These are phyloP conservation scores for Poecilia velifera DNA, from an alignment of 2,797 vertebrate species.

Conservation along the genomic window DNA sequence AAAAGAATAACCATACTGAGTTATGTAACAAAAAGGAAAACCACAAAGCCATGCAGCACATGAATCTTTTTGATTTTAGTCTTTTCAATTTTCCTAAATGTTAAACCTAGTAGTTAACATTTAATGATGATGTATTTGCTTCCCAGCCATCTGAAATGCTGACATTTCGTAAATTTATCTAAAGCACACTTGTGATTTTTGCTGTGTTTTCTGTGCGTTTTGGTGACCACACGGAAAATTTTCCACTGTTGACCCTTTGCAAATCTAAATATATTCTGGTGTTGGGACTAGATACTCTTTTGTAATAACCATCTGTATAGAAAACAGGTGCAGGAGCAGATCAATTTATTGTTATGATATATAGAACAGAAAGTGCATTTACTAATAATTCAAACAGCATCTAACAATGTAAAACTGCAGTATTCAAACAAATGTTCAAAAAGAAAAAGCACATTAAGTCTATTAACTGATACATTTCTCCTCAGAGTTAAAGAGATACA, in stretches of 20 bases:
- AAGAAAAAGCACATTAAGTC: neutral
- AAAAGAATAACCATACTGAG: no score
- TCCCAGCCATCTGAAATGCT: no score
- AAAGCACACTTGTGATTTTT: no score
- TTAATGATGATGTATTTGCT: no score
- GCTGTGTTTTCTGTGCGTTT: no score
- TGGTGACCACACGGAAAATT: no score
- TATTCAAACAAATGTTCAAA: neutral
- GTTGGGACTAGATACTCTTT: neutral
- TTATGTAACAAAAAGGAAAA: no score
- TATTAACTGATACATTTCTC: neutral
- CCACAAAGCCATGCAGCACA: no score
- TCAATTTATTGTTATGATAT: neutral
- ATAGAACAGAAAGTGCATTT: neutral
- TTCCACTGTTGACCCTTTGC: no score
- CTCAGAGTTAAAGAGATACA: neutral
- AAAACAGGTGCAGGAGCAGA: neutral
- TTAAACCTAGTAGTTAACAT: no score
- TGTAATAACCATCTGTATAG: neutral
- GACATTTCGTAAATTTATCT: no score
- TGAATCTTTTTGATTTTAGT: neutral
- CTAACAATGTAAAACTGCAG: neutral
- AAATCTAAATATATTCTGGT: neutral
- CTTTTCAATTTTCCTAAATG: no score
- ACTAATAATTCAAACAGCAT: neutral